These are phyloP conservation scores for Orchesella flavescens DNA, from an alignment of 2,888 invertebrate genomes.

Conservation along the genomic window DNA sequence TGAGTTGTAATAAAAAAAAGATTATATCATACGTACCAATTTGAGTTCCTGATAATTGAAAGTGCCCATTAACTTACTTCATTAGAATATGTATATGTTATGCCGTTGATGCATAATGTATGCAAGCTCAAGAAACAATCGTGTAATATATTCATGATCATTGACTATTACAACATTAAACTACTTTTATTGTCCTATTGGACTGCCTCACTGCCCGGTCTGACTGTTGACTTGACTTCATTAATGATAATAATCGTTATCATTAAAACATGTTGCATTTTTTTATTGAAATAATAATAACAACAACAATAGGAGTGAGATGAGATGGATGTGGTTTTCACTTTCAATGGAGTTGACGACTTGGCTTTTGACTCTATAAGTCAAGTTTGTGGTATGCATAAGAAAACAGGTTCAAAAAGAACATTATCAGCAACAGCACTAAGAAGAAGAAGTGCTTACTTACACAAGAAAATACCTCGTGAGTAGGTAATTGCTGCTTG, in stretches of 20 bases:
- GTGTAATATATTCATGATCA: too few relatives aligned
- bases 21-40: too few relatives aligned
- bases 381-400: conserved; percentile 6
- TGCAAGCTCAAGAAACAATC: too few relatives aligned
- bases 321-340: conserved; percentile 38
- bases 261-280: conserved; percentile 23
- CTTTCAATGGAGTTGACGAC: conserved; percentile 31
- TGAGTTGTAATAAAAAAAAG: too few relatives aligned
- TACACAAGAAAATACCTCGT: conserved; percentile 47
- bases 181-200: too few relatives aligned
- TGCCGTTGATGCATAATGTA: too few relatives aligned
- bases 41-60: conserved; percentile 6
- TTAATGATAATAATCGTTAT: conserved; percentile 30
- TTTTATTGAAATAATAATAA: conserved; percentile 1
- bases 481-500: conserved; percentile 8
- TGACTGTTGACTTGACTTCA: conserved; percentile 8
- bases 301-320: conserved; percentile 12
- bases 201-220: too few relatives aligned
- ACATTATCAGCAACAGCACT: not conserved
- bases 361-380: not conserved
- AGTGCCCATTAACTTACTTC: not conserved
- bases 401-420: conserved; percentile 53
- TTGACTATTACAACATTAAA: too few relatives aligned
- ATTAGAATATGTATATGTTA: too few relatives aligned
- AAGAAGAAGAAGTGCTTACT: not conserved